Evolutionary conservation across 2,888 invertebrate genomes (phyloP).

Genomic region (Drosophila paranaensis): DNA sequence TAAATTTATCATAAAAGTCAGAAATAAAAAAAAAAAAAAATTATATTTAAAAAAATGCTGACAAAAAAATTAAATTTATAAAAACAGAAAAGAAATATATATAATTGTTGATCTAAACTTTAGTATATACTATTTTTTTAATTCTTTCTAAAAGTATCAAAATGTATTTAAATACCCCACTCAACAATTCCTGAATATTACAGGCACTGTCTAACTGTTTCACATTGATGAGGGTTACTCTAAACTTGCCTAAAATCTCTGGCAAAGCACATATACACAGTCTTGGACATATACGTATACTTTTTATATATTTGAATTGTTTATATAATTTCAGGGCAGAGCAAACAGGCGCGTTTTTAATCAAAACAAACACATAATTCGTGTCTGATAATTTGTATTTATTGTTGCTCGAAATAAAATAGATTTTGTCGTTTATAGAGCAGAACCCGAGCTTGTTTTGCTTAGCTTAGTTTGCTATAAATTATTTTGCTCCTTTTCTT

Average conservation of each 20-base stretch:
- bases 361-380: conserved; percentile 74
- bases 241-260: conserved; percentile 20
- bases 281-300: conserved; percentile 4
- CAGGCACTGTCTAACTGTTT: conserved; percentile 17
- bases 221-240: conserved; percentile 62
- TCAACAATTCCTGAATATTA: neutral
- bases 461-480: conserved; percentile 41
- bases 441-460: conserved; percentile 32
- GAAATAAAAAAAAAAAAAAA: too few relatives aligned
- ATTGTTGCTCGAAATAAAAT: conserved; percentile 46
- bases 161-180: neutral
- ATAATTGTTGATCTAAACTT: too few relatives aligned
- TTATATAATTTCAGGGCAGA: neutral
- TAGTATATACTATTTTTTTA: too few relatives aligned
- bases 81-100: too few relatives aligned
- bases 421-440: conserved; percentile 14
- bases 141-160: too few relatives aligned
- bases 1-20: too few relatives aligned
- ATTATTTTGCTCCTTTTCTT: conserved; percentile 40
- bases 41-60: too few relatives aligned
- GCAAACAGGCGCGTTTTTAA: conserved; percentile 56
- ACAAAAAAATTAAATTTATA: too few relatives aligned
- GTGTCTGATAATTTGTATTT: conserved; percentile 54
- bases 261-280: conserved; percentile 10
- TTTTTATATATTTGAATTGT: neutral